These are phyloP conservation scores for Myrmophylax atrothorax DNA, from an alignment of 2,113 vertebrate species.

Conservation along the genomic window DNA sequence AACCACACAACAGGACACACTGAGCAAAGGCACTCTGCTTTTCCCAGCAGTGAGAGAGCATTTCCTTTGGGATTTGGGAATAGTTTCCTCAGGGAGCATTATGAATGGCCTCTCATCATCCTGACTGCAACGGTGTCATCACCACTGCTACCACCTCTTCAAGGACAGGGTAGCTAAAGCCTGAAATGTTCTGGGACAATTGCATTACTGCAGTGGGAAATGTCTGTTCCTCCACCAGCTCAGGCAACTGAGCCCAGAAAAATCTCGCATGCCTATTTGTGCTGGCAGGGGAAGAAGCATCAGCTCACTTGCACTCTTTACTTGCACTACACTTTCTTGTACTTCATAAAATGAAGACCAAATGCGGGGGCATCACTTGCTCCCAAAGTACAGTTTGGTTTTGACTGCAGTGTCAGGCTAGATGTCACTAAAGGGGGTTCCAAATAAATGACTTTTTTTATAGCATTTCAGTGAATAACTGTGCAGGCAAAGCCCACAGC, in stretches of 20 bases:
- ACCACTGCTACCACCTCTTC: neutral
- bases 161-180: neutral
- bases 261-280: neutral
- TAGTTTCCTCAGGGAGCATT: neutral
- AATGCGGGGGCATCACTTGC: neutral
- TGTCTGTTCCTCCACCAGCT: neutral
- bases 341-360: neutral
- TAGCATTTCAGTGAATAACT: rapidly evolving
- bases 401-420: neutral
- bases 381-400: neutral
- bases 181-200: neutral
- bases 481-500: neutral
- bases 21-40: neutral
- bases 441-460: neutral
- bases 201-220: neutral
- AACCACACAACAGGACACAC: neutral
- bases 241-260: neutral
- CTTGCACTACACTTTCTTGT: neutral
- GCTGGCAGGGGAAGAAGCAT: neutral
- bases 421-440: neutral
- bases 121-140: neutral
- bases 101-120: neutral
- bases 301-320: neutral
- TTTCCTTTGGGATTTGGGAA: neutral
- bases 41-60: neutral